Evolutionary conservation across 2,888 invertebrate species (phyloP).

Genomic region (Helleia helle): DNA sequence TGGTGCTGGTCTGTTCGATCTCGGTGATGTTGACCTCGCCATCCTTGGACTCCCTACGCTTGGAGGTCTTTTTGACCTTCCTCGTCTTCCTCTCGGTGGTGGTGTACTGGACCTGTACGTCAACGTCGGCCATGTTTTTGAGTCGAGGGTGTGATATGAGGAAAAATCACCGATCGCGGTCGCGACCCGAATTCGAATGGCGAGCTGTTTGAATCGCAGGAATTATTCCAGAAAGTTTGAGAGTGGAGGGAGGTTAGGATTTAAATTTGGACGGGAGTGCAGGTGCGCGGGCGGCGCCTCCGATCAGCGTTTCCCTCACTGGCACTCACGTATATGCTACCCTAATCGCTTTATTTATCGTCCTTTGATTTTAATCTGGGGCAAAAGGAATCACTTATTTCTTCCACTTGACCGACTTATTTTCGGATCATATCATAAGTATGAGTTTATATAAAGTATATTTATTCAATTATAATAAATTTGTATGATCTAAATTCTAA

Average conservation of each 20-base stretch:
- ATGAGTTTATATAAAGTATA: too few species aligned
- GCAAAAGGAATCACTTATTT: constrained; percentile 11
- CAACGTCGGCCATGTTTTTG: constrained; percentile 93
- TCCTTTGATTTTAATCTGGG: constrained; percentile 24
- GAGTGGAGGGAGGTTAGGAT: constrained; percentile 70
- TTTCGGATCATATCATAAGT: too few species aligned
- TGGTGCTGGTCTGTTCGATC: constrained; percentile 79
- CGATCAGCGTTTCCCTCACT: constrained; percentile 45
- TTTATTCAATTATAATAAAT: too few species aligned
- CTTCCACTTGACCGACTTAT: constrained; percentile 1
- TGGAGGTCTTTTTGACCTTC: constrained; percentile 89
- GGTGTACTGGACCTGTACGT: constrained; percentile 88
- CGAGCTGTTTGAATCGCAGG: constrained; percentile 65
- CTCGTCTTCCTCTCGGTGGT: constrained; percentile 92
- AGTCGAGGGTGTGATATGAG: constrained; percentile 34
- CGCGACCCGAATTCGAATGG: constrained; percentile 75
- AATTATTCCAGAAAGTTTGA: constrained; percentile 73
- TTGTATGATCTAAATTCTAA: too few species aligned
- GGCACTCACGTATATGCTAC: background rate
- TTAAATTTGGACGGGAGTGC: constrained; percentile 74
- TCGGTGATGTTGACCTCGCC: constrained; percentile 89
- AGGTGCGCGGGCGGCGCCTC: constrained; percentile 71
- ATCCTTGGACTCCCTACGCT: constrained; percentile 83
- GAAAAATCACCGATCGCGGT: constrained; percentile 65
- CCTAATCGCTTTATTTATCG: constrained; percentile 31